Conservation (phyloP, 2,113 vertebrate species). For the Tupaia chinensis region DNA sequence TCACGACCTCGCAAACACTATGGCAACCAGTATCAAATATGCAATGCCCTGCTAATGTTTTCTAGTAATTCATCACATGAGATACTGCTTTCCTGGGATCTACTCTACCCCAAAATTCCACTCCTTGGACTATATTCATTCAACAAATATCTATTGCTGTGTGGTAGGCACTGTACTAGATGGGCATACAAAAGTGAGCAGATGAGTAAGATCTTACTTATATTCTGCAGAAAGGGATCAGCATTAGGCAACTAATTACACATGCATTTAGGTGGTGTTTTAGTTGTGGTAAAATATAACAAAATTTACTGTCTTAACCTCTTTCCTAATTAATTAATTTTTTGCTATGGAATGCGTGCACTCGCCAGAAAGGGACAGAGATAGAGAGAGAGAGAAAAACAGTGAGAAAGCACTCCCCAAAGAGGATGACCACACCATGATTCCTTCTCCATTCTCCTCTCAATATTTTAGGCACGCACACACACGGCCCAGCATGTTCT, state of each 20-base stretch:
- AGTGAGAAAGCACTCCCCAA: too few relatives aligned
- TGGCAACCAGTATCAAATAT: conserved; percentile 62
- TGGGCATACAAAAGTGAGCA: neutral
- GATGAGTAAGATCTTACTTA: neutral
- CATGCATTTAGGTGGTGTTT: neutral
- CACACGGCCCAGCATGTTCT: too few relatives aligned
- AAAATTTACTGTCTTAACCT: neutral
- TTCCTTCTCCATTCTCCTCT: too few relatives aligned
- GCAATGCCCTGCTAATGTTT: conserved; percentile 1
- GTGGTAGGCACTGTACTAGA: neutral
- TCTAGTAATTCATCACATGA: conserved; percentile 18
- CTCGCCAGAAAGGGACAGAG: too few relatives aligned
- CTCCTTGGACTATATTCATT: neutral
- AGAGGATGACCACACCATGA: too few relatives aligned
- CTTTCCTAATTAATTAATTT: neutral
- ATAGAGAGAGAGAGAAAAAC: too few relatives aligned
- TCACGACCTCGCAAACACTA: conserved; percentile 53
- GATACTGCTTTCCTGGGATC: neutral
- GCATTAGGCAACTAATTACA: neutral
- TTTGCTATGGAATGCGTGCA: too few relatives aligned
- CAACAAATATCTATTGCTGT: neutral
- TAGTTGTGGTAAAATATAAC: neutral
- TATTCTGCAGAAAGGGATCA: neutral
- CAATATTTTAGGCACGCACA: too few relatives aligned
- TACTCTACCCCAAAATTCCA: neutral